These are phyloP conservation scores for Gallinago stenura DNA, from an alignment of 2,797 vertebrate genomes.

Conservation along the genomic window DNA sequence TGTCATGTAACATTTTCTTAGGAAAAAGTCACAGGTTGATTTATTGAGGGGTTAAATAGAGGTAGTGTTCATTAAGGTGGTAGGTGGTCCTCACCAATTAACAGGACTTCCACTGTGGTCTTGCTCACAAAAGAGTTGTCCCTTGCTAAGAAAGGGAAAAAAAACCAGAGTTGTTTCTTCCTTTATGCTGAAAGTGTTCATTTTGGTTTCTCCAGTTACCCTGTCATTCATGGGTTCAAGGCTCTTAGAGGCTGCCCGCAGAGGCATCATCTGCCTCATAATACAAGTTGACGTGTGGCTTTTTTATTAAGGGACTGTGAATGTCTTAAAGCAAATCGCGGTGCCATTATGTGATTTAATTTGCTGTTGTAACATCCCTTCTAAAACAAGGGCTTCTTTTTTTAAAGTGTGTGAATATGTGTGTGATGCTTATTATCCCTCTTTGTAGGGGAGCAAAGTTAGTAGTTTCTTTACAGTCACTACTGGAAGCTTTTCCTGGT, in stretches of 20 bases:
- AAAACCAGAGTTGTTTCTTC: not conserved
- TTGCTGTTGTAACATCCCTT: not conserved
- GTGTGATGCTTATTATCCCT: not conserved
- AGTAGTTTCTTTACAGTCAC: not conserved
- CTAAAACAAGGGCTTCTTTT: not conserved
- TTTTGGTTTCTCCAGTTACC: not conserved
- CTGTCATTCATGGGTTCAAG: not conserved
- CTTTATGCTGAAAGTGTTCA: not conserved
- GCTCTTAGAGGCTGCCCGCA: not conserved
- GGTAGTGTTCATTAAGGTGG: not conserved
- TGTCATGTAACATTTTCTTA: accelerated
- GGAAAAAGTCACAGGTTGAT: not conserved
- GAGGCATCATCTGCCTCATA: not conserved
- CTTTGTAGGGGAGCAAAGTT: not conserved
- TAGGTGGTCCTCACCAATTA: not conserved
- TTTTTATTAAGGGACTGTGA: not conserved
- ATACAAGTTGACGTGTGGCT: not conserved
- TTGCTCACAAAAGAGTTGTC: not conserved
- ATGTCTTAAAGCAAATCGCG: not conserved
- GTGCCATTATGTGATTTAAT: not conserved
- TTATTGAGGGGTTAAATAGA: not conserved
- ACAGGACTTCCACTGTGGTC: accelerated
- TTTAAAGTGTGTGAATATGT: not conserved
- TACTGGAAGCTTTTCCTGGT: not conserved
- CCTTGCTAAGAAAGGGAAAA: not conserved